Conservation (phyloP, 2,113 vertebrate genomes). For the Bufo gargarizans region DNA sequence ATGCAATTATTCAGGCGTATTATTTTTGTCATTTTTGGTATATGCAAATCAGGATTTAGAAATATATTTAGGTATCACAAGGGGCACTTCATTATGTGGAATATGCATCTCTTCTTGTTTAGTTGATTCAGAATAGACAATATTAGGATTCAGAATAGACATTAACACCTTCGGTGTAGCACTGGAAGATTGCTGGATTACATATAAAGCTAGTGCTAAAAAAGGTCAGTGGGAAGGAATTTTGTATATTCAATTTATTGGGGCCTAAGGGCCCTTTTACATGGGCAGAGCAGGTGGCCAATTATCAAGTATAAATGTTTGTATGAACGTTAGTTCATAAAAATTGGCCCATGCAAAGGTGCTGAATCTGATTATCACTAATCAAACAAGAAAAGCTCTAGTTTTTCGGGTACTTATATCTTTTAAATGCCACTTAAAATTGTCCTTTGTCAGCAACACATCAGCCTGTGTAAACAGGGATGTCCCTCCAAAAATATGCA, state of each 20-base stretch:
- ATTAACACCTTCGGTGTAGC: not conserved
- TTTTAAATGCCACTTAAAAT: too few species aligned
- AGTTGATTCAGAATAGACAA: not conserved
- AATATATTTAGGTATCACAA: slow-evolving; percentile 23
- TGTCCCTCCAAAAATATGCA: too few species aligned
- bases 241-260: not conserved
- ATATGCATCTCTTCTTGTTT: not conserved
- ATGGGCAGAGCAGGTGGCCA: not conserved
- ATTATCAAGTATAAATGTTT: not conserved
- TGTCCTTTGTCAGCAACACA: too few species aligned
- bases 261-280: not conserved
- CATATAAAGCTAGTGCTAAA: not conserved
- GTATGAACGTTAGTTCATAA: too few species aligned
- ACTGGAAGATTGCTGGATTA: not conserved
- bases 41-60: slow-evolving; percentile 31
- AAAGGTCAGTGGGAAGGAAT: not conserved
- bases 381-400: too few species aligned
- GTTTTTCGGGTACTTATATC: too few species aligned
- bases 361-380: too few species aligned
- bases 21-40: slow-evolving; percentile 21
- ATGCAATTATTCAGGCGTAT: slow-evolving; percentile 37
- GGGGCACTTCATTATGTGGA: slow-evolving; percentile 7
- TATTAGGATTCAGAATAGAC: not conserved
- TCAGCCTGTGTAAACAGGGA: too few species aligned
- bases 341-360: too few species aligned